Evolutionary conservation across 2,113 vertebrate species (phyloP).

Genomic region (Sciurus niger): DNA sequence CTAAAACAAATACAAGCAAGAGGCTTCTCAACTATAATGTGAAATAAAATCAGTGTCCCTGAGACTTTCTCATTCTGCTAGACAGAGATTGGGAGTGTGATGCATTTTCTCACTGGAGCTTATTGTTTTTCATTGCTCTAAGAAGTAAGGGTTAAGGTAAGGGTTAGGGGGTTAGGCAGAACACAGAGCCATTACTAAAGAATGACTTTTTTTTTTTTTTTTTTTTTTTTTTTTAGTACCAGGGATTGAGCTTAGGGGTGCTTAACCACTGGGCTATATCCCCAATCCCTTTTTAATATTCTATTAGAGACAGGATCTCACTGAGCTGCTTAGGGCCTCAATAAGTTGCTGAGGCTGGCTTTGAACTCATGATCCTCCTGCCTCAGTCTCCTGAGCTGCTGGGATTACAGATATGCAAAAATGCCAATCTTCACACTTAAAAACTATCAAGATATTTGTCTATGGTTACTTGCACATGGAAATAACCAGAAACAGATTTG

Average conservation of each 20-base stretch:
- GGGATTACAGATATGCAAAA: no score
- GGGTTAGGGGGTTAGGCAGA: background rate
- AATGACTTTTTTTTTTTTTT: background rate
- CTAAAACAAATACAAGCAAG: background rate
- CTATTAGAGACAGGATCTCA: no score
- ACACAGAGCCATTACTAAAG: background rate
- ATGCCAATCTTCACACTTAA: background rate
- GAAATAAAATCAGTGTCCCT: background rate
- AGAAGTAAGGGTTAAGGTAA: background rate
- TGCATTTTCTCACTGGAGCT: background rate
- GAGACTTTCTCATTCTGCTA: background rate
- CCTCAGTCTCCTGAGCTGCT: no score
- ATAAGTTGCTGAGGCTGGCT: no score
- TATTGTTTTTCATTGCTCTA: constrained; percentile 8
- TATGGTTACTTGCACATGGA: background rate
- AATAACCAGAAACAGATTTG: background rate
- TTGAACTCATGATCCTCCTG: no score
- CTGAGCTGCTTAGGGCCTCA: no score
- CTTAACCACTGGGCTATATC: no score
- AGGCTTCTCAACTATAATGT: background rate
- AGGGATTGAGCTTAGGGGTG: no score
- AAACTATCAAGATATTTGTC: background rate
- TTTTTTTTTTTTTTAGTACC: no score
- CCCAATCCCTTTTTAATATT: no score
- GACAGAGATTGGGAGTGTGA: background rate